Evolutionary conservation across 2,888 invertebrate genomes (phyloP).

Genomic region (Tridacna gigas): DNA sequence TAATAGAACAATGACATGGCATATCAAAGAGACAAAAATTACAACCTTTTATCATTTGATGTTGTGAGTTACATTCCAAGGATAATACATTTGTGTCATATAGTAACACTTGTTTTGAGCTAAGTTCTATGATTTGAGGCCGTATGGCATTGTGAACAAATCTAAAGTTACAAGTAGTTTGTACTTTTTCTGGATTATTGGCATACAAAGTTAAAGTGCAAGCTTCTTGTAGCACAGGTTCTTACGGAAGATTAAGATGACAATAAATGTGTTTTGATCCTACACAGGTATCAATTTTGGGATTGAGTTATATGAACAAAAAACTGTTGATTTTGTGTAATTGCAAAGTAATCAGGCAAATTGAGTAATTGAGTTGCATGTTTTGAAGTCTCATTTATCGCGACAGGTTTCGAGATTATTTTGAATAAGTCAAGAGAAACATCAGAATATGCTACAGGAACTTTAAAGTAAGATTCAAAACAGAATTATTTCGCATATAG

Average conservation of each 20-base stretch:
- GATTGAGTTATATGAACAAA: slow-evolving; percentile 31
- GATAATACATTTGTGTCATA: slow-evolving; percentile 15
- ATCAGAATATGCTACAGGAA: slow-evolving; percentile 44
- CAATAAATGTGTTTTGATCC: slow-evolving; percentile 19
- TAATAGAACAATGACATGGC: slow-evolving; percentile 28
- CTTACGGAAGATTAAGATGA: slow-evolving; percentile 19
- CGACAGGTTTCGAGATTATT: slow-evolving; percentile 52
- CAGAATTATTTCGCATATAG: slow-evolving; percentile 21
- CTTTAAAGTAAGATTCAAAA: slow-evolving; percentile 36
- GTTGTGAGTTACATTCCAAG: slow-evolving; percentile 15
- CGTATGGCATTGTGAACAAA: slow-evolving; percentile 34
- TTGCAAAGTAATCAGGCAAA: slow-evolving; percentile 41
- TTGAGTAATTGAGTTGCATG: slow-evolving; percentile 56
- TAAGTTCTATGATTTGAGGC: slow-evolving; percentile 28
- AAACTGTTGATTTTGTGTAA: slow-evolving; percentile 47
- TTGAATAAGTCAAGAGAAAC: slow-evolving; percentile 45
- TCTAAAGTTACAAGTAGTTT: slow-evolving; percentile 24
- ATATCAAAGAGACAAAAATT: slow-evolving; percentile 30
- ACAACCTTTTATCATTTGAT: slow-evolving; percentile 36
- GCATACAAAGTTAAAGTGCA: slow-evolving; percentile 24
- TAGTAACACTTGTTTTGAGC: slow-evolving; percentile 17
- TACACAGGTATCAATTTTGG: slow-evolving; percentile 25
- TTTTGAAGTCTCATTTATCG: slow-evolving; percentile 48
- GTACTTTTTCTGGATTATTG: slow-evolving; percentile 8
- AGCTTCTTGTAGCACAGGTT: slow-evolving; percentile 24